Evolutionary conservation across 1,140 invertebrate genomes (phyloP).

Genomic region (Idris sp.): DNA sequence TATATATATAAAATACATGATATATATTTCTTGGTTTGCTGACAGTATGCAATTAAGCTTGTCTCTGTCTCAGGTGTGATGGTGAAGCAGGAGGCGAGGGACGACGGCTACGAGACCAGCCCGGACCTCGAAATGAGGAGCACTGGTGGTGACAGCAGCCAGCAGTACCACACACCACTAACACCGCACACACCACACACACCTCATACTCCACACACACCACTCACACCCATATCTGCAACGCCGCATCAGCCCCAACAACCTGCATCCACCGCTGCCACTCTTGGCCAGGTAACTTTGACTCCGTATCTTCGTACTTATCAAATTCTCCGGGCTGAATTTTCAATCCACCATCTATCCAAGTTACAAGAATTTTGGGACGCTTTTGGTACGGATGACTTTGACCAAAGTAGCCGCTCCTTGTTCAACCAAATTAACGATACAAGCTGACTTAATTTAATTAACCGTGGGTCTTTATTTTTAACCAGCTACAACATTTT

Average conservation of each 20-base stretch:
- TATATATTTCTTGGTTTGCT: constrained; percentile 24
- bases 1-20: too few species aligned
- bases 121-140: constrained; percentile 84
- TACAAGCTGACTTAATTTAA: too few species aligned
- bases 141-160: constrained; percentile 77
- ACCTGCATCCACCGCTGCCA: constrained; percentile 74
- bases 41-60: constrained; percentile 45
- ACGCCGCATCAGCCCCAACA: constrained; percentile 77
- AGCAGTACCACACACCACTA: constrained; percentile 77
- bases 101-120: constrained; percentile 92
- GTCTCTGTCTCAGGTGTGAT: constrained; percentile 73
- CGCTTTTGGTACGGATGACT: too few species aligned
- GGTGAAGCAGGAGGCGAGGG: constrained; percentile 86
- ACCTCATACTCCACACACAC: constrained; percentile 79
- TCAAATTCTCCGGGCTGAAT: constrained; percentile 27
- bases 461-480: too few species aligned
- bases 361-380: too few species aligned
- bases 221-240: constrained; percentile 78
- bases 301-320: constrained; percentile 42
- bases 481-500: too few species aligned
- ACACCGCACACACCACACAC: constrained; percentile 80
- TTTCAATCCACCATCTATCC: constrained; percentile 24
- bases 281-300: constrained; percentile 73
- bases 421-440: constrained; percentile 19
- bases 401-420: too few species aligned